Base-by-base conservation (phyloP, 2,113 vertebrate genomes). In the Petrocephalus microphthalmus region DNA sequence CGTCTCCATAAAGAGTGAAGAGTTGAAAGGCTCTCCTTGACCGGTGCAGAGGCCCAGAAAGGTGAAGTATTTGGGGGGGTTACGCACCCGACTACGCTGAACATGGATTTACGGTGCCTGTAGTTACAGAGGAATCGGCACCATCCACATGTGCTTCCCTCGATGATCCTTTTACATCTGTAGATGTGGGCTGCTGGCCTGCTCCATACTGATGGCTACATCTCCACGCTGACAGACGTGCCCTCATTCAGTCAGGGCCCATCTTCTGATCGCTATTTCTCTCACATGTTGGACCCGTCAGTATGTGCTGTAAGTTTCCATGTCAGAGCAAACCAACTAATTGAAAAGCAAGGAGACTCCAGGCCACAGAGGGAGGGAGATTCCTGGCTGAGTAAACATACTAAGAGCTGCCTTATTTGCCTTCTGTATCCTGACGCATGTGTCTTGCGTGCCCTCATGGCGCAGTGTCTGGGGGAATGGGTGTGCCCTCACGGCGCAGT, bases 191-290 rank as follows among this genome's bases (percentile, higher is more conserved):
- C 29, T 56, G n/a, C n/a, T 0, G 84, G 13, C 15, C 17, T 5
- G n/a, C 25, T 85, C 52, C 8, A 15, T 54, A 85, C 13, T 17
- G 13, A 85, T 54, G 84, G 33, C 84, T 54, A 85, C 52, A 53
- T 13, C 33, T 54, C 84, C 52, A 10, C 5, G 13, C n/a, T 85
- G 84, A 56, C 49, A 54, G 25, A 33, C 84, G 0, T 54, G 84
- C 84, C 84, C 84, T 51, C 84, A 85, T 85, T 85, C 84, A 85
- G 84, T 85, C 84, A 85, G n/a, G 84, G 52, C 29, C 56, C 2
- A 7, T 85, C 84, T 85, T 85, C 52, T 85, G 33, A 85, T 85
- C 84, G 29, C 37, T 54, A 33, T 85, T 85, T 56, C 52, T 10
- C 2, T 33, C n/a, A 5, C 84, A 56, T 25, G 60, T 29, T 67